Evolutionary conservation across 2,113 vertebrate species (phyloP), one percentile per base, ranked within the genome.

Genomic region (Poicephalus gulielmi): DNA sequence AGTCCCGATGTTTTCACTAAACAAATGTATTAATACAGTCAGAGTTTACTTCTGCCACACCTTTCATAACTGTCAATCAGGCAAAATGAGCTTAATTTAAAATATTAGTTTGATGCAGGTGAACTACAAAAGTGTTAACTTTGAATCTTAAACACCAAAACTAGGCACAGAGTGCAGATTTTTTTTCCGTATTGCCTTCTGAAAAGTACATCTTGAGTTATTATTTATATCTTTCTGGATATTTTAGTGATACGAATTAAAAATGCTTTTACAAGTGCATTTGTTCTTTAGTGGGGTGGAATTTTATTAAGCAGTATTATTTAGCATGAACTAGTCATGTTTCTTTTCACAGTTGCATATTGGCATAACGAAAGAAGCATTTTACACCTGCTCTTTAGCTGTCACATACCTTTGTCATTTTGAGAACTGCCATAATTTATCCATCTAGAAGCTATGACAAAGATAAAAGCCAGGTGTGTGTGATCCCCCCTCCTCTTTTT

Each of bases 381-480:
- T 96, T 96, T 78, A 79, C 60, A 95, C 68, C 35, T 93, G 25
- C 47, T 92, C 66, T 95, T 96, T 39, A 94, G 47, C 66, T 94
- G 86, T 86, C 70, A 49, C 70, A 85, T 91, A 73, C 86, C 44
- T 92, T 70, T 93, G 82, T 75, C 33, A 15, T 88, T 77, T 46
- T 63, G 75, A 90, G 49, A 73, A 67, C 19, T 59, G 52, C 43
- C 37, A 66, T 94, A 69, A 92, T 94, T 89, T 83, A 69, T 68
- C 87, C 67, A 90, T 90, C 81, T 49, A 85, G 70, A 74, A 91
- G 70, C 67, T 63, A 74, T 53, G 75, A 53, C 63, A 95, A 64
- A 91, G 71, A 86, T 93, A 95, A 96, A 80, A 86, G 85, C 75
- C 92, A 95, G 92, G 93, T 96, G 90, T 95, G 70, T 74, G 71